A percentile compares a stretch with the other conserved stretches of the same genome.
phyloP scores from a whole-genome alignment of 2,113 vertebrate genomes.

The Nesoenas mayeri region DNA sequence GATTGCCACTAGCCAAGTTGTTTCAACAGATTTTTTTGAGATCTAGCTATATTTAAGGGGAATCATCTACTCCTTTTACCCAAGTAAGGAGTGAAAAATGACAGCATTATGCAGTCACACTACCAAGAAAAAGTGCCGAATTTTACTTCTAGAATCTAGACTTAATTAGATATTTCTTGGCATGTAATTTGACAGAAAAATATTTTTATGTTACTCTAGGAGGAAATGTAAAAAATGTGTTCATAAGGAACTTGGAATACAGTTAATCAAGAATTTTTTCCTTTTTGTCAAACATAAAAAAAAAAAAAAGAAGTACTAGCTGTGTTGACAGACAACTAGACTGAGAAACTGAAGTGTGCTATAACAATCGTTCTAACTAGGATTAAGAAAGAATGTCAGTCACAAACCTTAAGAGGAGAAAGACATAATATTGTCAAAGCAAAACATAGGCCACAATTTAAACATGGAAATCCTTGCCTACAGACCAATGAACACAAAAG shows the following conservation, averaged over 20 bases:
- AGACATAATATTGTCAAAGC: background rate
- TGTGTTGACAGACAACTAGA: background rate
- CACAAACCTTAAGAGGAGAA: background rate
- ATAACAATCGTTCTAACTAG: background rate
- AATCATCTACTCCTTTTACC: background rate
- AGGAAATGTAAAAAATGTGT: background rate
- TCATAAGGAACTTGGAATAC: background rate
- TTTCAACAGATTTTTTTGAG: constrained; percentile 1
- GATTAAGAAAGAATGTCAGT: background rate
- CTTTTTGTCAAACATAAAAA: background rate
- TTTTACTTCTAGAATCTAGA: background rate
- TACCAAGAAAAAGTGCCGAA: background rate
- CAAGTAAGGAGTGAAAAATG: background rate
- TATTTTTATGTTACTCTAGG: background rate
- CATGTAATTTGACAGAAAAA: background rate
- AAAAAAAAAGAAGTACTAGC: background rate
- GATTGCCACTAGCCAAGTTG: background rate
- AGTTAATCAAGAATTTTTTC: background rate
- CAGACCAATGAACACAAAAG: background rate
- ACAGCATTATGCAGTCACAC: background rate
- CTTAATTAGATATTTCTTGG: background rate
- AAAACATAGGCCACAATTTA: background rate
- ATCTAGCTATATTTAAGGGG: background rate
- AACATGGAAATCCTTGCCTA: background rate
- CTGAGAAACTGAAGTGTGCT: background rate